Evolutionary conservation across 2,888 invertebrate species (phyloP).

Genomic region (Sericinus montela): DNA sequence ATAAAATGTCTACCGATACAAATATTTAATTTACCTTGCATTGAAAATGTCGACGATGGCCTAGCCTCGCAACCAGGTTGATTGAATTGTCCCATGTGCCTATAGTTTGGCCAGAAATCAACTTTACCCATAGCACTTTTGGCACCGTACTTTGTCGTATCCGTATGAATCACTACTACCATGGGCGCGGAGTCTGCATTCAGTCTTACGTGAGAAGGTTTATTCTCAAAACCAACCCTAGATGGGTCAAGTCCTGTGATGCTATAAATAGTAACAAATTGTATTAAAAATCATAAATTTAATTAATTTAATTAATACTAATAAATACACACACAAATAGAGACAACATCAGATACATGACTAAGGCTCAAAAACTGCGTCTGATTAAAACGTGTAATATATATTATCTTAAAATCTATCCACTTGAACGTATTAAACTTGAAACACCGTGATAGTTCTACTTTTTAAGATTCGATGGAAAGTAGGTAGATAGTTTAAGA

Average conservation of each 20-base stretch:
- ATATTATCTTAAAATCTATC: too few relatives aligned
- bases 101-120: slow-evolving; percentile 68
- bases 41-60: slow-evolving; percentile 39
- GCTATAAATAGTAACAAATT: slow-evolving; percentile 38
- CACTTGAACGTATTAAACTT: too few relatives aligned
- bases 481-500: too few relatives aligned
- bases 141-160: slow-evolving; percentile 57
- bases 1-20: too few relatives aligned
- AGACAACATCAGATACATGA: too few relatives aligned
- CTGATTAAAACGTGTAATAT: too few relatives aligned
- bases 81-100: slow-evolving; percentile 34
- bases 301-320: too few relatives aligned
- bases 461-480: too few relatives aligned
- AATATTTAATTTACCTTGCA: slow-evolving; percentile 37
- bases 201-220: slow-evolving; percentile 36
- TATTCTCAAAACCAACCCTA: slow-evolving; percentile 45
- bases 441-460: too few relatives aligned
- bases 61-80: slow-evolving; percentile 55
- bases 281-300: too few relatives aligned
- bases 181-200: slow-evolving; percentile 46
- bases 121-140: slow-evolving; percentile 45
- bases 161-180: slow-evolving; percentile 56
- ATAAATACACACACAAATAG: too few relatives aligned
- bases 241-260: slow-evolving; percentile 66
- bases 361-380: too few relatives aligned